These are phyloP conservation scores for Armadillidium nasatum DNA, from an alignment of 1,140 invertebrate species.

Conservation along the genomic window DNA sequence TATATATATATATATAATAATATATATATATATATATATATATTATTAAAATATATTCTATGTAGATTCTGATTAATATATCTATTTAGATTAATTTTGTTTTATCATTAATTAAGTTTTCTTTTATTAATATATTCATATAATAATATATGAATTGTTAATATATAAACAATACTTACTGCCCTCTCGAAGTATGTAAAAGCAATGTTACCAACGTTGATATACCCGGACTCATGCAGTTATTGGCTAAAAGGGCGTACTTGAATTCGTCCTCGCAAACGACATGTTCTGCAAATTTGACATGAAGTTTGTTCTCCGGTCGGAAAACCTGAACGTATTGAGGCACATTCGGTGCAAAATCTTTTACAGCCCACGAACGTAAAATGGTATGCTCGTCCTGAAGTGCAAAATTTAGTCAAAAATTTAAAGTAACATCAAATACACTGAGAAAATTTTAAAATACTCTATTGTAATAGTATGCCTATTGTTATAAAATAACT, in stretches of 20 bases:
- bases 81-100: too few species aligned
- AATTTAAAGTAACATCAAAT: too few species aligned
- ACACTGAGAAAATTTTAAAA: too few species aligned
- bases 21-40: too few species aligned
- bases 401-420: not conserved
- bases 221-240: slow-evolving; percentile 93
- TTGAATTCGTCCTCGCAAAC: slow-evolving; percentile 97
- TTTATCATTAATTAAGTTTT: too few species aligned
- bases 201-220: slow-evolving; percentile 92
- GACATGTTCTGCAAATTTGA: slow-evolving; percentile 95
- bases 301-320: slow-evolving; percentile 96
- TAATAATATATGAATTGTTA: too few species aligned
- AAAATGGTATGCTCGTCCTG: slow-evolving; percentile 94
- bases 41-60: too few species aligned
- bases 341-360: slow-evolving; percentile 90
- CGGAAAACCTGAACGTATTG: slow-evolving; percentile 98
- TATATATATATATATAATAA: too few species aligned
- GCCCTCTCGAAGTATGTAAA: slow-evolving; percentile 90
- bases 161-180: slow-evolving; percentile 63
- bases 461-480: too few species aligned
- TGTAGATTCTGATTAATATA: too few species aligned
- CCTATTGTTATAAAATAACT: too few species aligned
- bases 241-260: slow-evolving; percentile 93
- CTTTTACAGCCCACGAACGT: slow-evolving; percentile 95
- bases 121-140: too few species aligned